Conservation (phyloP, 2,888 invertebrate genomes). For the Sicus ferrugineus region DNA sequence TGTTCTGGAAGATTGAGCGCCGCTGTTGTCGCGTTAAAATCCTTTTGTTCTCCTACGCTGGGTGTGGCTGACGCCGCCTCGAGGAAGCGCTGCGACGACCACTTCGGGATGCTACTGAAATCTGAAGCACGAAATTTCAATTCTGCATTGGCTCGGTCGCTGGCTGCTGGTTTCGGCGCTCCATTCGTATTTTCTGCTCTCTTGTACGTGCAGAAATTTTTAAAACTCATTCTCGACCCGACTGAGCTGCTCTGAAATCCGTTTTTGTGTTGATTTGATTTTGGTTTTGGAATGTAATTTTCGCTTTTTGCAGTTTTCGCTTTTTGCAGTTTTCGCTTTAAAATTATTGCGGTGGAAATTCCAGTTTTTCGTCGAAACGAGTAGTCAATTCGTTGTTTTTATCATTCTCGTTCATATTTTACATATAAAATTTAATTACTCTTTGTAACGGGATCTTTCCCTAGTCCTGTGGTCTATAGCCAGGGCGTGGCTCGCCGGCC, state of each 20-base stretch:
- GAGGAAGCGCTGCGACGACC: too few relatives aligned
- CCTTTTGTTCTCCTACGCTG: conserved; percentile 21
- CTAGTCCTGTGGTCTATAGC: too few relatives aligned
- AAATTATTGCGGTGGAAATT: conserved; percentile 19
- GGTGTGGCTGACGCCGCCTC: not conserved
- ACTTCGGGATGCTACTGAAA: not conserved
- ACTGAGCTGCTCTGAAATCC: conserved; percentile 14
- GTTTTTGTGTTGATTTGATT: conserved; percentile 20
- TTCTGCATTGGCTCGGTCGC: not conserved
- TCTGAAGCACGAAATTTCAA: too few relatives aligned
- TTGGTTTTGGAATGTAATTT: not conserved
- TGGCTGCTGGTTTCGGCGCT: conserved; percentile 15
- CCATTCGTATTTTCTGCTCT: conserved; percentile 7
- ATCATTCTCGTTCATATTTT: not conserved
- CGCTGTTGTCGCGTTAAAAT: conserved; percentile 60
- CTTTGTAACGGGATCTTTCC: not conserved
- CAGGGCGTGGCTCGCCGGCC: too few relatives aligned
- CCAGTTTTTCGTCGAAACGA: conserved; percentile 18
- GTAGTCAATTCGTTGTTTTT: not conserved
- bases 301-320: not conserved
- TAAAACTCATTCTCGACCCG: conserved; percentile 23
- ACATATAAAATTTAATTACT: not conserved
- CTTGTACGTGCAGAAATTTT: conserved; percentile 38
- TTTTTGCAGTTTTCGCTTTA: not conserved
- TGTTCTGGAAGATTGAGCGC: conserved; percentile 62